Base-by-base conservation (phyloP, 2,113 vertebrate genomes). In the Serilophus lunatus region DNA sequence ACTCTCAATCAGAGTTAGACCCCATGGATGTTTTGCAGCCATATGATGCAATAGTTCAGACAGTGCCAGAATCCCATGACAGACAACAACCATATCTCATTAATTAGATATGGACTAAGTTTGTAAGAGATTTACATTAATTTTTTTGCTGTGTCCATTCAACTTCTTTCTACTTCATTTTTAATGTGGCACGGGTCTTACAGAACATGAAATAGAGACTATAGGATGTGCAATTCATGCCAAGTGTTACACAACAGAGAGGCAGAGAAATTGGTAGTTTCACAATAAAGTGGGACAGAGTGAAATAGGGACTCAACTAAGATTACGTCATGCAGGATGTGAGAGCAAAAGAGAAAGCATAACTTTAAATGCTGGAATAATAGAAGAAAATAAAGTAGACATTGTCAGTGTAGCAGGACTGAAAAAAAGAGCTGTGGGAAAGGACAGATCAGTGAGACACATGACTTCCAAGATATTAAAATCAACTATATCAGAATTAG, bases 151-250 rank as follows among this genome's bases (percentile, higher is more conserved):
- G 15, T 60, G 40, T 8, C 40, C 8, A 11, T 25, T 6, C 3
- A 45, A 28, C 9, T n/a, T 36, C 28, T 69, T 77, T 45, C 33
- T 65, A 15, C 10, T 36, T 59, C 0, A 9, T 76, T 87, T 88
- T 89, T 69, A 54, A 47, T 8, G 4, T 47, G 24, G 1, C 12
- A 22, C 36, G n/a, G 44, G 7, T 15, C 12, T 82, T 31, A 19
- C 0, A 4, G 14, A 5, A 36, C 22, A 38, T 77, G 49, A 83
- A 54, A 71, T 7, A 45, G 31, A 28, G 44, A 33, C 26, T 19
- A n/a, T 3, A 35, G 22, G 16, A 35, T n/a, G 9, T 60, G 35
- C 3, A 69, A 44, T 40, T 80, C 0, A 0, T 45, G 13, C 14
- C 9, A 56, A 31, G 10, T 28, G 7, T n/a, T 17, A 33, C 11